These are phyloP conservation scores for Pipistrellus nathusii DNA, from an alignment of 2,797 vertebrate species.

Conservation along the genomic window DNA sequence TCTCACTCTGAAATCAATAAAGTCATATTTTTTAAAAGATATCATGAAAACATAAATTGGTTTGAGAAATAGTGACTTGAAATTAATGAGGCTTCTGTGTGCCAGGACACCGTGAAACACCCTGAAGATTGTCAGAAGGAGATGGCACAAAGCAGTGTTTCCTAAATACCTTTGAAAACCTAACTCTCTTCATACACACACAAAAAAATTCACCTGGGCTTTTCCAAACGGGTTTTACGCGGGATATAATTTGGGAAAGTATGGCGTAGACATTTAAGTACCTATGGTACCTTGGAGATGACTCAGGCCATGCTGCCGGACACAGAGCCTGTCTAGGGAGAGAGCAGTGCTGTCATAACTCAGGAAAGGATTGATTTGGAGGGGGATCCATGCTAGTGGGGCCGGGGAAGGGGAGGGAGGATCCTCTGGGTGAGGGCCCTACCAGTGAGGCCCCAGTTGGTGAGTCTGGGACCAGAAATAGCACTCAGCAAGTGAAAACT, in stretches of 20 bases:
- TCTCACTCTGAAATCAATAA: too few species aligned
- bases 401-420: too few species aligned
- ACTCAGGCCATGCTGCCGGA: rapidly evolving
- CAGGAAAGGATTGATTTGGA: not conserved
- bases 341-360: too few species aligned
- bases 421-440: too few species aligned
- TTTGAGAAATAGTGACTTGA: not conserved
- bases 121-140: not conserved
- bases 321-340: not conserved
- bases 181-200: not conserved
- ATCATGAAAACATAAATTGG: not conserved
- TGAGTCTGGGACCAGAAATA: conserved; percentile 31
- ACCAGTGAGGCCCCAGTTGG: too few species aligned
- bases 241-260: not conserved
- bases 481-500: not conserved
- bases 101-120: too few species aligned
- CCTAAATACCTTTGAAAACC: not conserved
- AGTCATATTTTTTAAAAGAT: too few species aligned
- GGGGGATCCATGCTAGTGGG: too few species aligned
- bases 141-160: not conserved
- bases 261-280: not conserved
- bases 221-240: not conserved
- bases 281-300: not conserved
- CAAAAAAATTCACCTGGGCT: not conserved
- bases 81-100: not conserved